phyloP scores from a whole-genome alignment of 2,888 invertebrate species.

The Rhabditoides inermis region DNA sequence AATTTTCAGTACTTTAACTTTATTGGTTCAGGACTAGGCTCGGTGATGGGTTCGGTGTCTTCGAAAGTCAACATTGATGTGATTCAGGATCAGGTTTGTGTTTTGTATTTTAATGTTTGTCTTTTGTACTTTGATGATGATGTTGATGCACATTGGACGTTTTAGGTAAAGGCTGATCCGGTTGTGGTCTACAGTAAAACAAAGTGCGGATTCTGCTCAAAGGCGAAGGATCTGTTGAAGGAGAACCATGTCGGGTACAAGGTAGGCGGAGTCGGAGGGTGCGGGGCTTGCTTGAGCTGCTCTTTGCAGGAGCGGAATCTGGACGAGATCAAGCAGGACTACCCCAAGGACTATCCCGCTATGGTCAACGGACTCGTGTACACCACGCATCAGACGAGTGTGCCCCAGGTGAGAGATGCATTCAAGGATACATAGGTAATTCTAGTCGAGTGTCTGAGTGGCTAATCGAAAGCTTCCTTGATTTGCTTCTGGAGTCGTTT shows the following conservation, averaged over 20 bases:
- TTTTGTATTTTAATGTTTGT: background rate
- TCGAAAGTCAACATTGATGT: background rate
- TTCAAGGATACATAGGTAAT: no score
- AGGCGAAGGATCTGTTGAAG: conserved; percentile 19
- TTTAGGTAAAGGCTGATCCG: conserved; percentile 19
- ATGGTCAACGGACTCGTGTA: conserved; percentile 30
- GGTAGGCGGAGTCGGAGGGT: no score
- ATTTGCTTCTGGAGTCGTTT: no score
- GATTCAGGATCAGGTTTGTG: background rate
- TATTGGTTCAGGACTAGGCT: background rate
- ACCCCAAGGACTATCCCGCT: conserved; percentile 27
- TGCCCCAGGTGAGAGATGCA: conserved; percentile 23
- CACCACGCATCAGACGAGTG: conserved; percentile 26
- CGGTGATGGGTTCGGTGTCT: background rate
- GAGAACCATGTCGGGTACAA: conserved; percentile 16
- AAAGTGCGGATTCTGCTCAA: conserved; percentile 23
- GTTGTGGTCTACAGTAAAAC: conserved; percentile 27
- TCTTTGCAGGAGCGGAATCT: conserved; percentile 24
- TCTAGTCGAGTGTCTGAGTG: no score
- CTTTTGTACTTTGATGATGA: background rate
- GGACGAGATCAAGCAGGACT: conserved; percentile 17
- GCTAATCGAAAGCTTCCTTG: no score
- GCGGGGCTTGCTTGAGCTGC: no score
- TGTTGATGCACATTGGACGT: background rate
- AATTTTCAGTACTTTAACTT: background rate